Base-by-base conservation (phyloP, 2,888 invertebrate genomes). In the Cordylochernes scorpioides region DNA sequence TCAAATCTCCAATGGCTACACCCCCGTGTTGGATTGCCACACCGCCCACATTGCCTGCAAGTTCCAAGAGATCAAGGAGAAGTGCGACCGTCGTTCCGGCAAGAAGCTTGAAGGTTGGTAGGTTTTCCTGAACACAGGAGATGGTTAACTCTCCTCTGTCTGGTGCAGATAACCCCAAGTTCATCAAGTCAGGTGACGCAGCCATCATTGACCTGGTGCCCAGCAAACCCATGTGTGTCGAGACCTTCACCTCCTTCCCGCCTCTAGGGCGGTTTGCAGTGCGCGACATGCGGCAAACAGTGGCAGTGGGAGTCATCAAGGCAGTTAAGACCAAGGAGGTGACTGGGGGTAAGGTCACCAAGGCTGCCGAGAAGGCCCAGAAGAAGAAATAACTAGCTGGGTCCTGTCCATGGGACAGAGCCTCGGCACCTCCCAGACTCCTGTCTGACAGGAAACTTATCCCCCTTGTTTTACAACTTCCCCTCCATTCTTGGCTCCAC, bases 31-130 rank as follows among this genome's bases (percentile, higher is more conserved):
- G 58, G 97, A 97, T 71, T 97, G 97, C 59, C 97, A 97, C 72
- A 99, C 97, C 38, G 91, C 94, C 49, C 97, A 97, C 62, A 97
- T 97, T 61, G 94, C 94, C 50, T 97, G 97, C 68, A 97, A 94
- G 61, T 99, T 99, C 63, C 69, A 74, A 31, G 88, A 94, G 61
- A 82, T 97, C 57, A 78, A 82, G 62, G 84, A 94, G 59, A 94
- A 97, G 61, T 78, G 80, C 45, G 94, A 94, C 61, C 78, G 94
- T 64, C 88, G 97, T 77, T 77, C 86, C 43, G 94, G 94, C 53
- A 62, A 43, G 32, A 43, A 43, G 21, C 25, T 43, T 13, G 43
- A 43, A 40, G 36, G 35, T 36, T 19, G 26, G 9, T 94, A 97
- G 58, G n/a, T n/a, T n/a, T n/a, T n/a, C n/a, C n/a, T n/a, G n/a